These are phyloP conservation scores for Himalopsyche phryganea DNA, from an alignment of 1,140 invertebrate species.

Conservation along the genomic window DNA sequence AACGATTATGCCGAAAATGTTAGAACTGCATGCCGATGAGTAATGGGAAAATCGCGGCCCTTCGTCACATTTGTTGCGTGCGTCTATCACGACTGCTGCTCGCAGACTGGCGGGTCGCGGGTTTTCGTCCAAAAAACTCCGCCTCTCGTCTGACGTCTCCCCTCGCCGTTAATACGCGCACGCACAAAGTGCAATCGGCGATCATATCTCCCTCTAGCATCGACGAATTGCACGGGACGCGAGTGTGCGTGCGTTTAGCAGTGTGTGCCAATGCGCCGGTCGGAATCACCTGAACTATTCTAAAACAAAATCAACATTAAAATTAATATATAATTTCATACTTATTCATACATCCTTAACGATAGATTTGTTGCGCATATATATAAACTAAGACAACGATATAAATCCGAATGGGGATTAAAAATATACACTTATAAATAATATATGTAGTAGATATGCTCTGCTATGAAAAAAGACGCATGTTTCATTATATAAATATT, in stretches of 20 bases:
- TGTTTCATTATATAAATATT: no score
- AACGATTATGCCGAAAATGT: no score
- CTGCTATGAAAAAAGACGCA: no score
- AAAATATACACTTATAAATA: no score
- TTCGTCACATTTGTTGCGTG: neutral
- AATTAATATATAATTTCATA: neutral
- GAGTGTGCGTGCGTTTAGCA: slow-evolving; percentile 37
- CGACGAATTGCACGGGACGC: slow-evolving; percentile 50
- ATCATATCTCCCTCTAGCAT: slow-evolving; percentile 18
- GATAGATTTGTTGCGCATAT: no score
- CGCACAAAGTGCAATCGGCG: slow-evolving; percentile 35
- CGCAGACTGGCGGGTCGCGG: slow-evolving; percentile 37
- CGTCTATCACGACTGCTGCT: slow-evolving; percentile 20
- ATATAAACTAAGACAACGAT: no score
- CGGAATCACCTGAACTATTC: slow-evolving; percentile 32
- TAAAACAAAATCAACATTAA: neutral
- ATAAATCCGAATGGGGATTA: no score
- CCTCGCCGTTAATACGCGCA: slow-evolving; percentile 50
- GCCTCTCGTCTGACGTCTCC: slow-evolving; percentile 42
- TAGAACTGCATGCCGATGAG: neutral
- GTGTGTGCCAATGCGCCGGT: slow-evolving; percentile 38
- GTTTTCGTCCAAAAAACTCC: slow-evolving; percentile 33
- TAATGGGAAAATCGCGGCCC: neutral
- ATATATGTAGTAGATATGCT: no score
- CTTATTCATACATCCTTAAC: no score